Percentiles rank a stretch among this genome's conserved stretches.
Evolutionary conservation across 1,140 invertebrate species (phyloP).

Genomic region (Propsilocerus akamusi): DNA sequence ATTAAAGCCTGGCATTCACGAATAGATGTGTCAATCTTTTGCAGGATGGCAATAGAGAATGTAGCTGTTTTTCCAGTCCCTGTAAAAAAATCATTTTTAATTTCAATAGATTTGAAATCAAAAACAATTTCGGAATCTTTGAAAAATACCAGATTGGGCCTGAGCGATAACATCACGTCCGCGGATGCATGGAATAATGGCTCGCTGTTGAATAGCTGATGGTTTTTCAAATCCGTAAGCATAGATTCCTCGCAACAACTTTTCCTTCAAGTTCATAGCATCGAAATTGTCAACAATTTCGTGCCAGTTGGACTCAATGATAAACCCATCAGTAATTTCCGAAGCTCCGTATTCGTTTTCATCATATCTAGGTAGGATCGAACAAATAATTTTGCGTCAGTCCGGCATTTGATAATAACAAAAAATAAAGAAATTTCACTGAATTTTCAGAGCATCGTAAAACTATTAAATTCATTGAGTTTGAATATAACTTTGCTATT

Average conservation of each 20-base stretch:
- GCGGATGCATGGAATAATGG: conserved; percentile 93
- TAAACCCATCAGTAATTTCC: no score
- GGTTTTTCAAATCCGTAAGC: conserved; percentile 99
- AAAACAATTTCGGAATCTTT: conserved; percentile 3
- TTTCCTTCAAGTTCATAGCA: conserved; percentile 93
- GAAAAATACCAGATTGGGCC: conserved; percentile 66
- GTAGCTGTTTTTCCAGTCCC: conserved; percentile 99
- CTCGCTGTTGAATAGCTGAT: conserved; percentile 97
- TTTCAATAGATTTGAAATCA: no score
- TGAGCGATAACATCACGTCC: conserved; percentile 97
- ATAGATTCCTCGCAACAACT: conserved; percentile 93
- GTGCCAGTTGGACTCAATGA: conserved; percentile 65
- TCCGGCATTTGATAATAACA: no score
- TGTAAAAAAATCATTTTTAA: conserved; percentile 19
- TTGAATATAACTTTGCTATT: no score
- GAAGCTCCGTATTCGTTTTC: no score
- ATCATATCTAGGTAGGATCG: no score
- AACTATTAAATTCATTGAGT: no score
- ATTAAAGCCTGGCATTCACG: conserved; percentile 93
- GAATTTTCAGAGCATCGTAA: no score
- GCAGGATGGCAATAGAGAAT: conserved; percentile 96
- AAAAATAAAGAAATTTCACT: no score
- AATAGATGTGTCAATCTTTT: conserved; percentile 79
- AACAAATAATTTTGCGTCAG: no score
- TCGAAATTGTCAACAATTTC: conserved; percentile 93